Conservation (phyloP, 2,888 invertebrate genomes). For the Xanthia icteritia region DNA sequence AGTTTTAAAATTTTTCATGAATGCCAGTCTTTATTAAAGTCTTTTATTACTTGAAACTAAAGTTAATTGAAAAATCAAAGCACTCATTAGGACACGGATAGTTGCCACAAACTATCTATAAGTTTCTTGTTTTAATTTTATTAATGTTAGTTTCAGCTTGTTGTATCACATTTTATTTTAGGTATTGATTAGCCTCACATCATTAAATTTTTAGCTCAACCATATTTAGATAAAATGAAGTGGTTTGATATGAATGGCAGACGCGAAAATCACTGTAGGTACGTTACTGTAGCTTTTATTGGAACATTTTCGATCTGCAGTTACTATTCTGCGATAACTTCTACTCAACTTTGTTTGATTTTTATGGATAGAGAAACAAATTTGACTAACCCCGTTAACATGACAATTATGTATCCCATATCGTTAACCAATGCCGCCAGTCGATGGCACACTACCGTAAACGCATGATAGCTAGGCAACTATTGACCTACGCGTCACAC, state of each 20-base stretch:
- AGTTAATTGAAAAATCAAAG: neutral
- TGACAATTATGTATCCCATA: neutral
- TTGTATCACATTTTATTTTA: neutral
- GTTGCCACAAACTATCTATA: neutral
- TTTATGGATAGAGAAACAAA: neutral
- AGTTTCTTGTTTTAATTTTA: neutral
- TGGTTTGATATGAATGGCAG: neutral
- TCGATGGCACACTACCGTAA: neutral
- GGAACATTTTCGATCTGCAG: neutral
- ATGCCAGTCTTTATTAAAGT: too few species aligned
- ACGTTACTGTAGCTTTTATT: neutral
- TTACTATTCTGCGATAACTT: neutral
- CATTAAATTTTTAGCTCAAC: neutral
- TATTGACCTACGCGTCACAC: conserved; percentile 33
- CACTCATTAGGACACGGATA: neutral
- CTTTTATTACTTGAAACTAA: neutral
- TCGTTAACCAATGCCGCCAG: neutral
- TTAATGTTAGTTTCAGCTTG: neutral
- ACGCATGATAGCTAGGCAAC: conserved; percentile 1
- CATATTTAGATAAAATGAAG: neutral
- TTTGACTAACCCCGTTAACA: neutral
- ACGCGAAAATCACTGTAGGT: neutral
- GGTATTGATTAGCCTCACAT: neutral
- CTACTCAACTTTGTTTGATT: neutral
- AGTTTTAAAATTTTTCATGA: neutral